Base-by-base conservation (phyloP, 2,797 vertebrate species). In the Acanthopagrus latus region DNA sequence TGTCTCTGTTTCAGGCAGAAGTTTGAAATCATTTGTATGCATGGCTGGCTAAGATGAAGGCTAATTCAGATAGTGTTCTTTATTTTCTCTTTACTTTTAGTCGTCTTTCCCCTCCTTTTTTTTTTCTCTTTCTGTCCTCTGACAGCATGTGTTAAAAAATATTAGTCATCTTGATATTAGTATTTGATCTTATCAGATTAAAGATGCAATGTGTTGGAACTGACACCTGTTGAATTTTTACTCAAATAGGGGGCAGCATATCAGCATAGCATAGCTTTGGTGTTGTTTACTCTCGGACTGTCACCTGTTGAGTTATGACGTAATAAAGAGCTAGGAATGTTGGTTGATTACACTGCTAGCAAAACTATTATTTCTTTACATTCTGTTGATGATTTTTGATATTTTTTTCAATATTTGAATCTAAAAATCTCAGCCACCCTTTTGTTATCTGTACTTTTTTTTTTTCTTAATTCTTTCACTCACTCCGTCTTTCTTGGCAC, bases 391-490 rank as follows among this genome's bases (percentile, higher is more conserved):
- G 0, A 38, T 38, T 38, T 38, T 9, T 38, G 8, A 38, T 38
- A 1, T 9, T 38, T 38, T 38, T 38, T 9, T 38, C 7, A 38
- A 38, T 9, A 38, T 9, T 38, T 38, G 33, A 38, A 38, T 0
- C 33, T 9, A 38, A 38, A 38, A 38, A 9, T 38, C 20, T 58
- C 55, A 7, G 27, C 27, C 55, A 46, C 3, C 20, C 63, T 48
- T 55, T 25, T 65, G 41, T 25, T 67, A 5, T 41, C 16, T 52
- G n/a, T 54, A 23, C 5, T 56, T 63, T 46, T 57, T 47, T 25
- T 33, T 71, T 25, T 33, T 71, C 29, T 66, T 57, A 38, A 25
- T 57, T 72, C 63, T 71, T 43, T 68, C 64, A 21, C 14, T 51
- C 20, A 10, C 55, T 58, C 25, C 29, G 51, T 74, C 47, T 66